Evolutionary conservation across 1,140 invertebrate species (phyloP).

Genomic region (Drosophila repletoides): DNA sequence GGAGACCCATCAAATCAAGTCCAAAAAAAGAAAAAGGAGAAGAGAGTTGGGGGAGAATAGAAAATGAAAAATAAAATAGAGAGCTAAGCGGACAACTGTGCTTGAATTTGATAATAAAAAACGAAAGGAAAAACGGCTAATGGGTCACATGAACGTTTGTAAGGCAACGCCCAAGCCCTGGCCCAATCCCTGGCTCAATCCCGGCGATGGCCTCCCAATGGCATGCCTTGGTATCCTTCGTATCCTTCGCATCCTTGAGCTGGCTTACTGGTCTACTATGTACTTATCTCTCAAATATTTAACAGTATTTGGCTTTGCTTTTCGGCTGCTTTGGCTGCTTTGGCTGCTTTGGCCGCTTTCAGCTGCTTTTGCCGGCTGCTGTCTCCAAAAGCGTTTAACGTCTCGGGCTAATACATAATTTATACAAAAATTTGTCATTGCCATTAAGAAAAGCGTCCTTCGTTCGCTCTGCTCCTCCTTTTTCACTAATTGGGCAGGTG

Average conservation of each 20-base stretch:
- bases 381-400: constrained; percentile 36
- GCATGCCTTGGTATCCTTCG: constrained; percentile 21
- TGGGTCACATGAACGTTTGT: constrained; percentile 65
- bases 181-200: neutral
- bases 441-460: constrained; percentile 51
- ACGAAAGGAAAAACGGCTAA: constrained; percentile 44
- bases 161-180: constrained; percentile 23
- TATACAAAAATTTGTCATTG: constrained; percentile 77
- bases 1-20: constrained; percentile 45
- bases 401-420: constrained; percentile 67
- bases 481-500: constrained; percentile 73
- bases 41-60: neutral
- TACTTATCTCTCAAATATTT: constrained; percentile 77
- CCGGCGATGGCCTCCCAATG: constrained; percentile 36
- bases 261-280: constrained; percentile 8
- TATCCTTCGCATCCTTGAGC: neutral
- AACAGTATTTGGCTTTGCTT: constrained; percentile 40
- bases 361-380: constrained; percentile 14
- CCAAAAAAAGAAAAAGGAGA: no score
- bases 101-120: constrained; percentile 74
- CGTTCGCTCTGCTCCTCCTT: no score
- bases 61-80: constrained; percentile 1
- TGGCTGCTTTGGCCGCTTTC: neutral
- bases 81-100: constrained; percentile 60
- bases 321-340: constrained; percentile 9